A percentile compares a stretch with the other conserved stretches of the same genome.
These are phyloP conservation scores for Nomada goodeniana DNA, from an alignment of 2,888 invertebrate species.

Conservation along the genomic window DNA sequence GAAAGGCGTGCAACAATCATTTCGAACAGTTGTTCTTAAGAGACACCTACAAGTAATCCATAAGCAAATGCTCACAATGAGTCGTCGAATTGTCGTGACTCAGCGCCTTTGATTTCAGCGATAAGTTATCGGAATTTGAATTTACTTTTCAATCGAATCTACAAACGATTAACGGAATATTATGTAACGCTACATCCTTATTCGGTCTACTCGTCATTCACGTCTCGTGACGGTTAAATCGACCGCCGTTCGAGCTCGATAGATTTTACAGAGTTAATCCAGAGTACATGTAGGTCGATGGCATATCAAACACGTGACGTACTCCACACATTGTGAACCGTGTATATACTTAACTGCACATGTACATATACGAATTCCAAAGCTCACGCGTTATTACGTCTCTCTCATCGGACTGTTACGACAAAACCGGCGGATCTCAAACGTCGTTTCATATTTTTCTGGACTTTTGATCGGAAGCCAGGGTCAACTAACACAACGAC, in stretches of 20 bases:
- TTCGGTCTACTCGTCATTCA: slow-evolving; percentile 4
- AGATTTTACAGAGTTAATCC: slow-evolving; percentile 44
- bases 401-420: slow-evolving; percentile 2
- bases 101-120: slow-evolving; percentile 50
- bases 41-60: neutral
- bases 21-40: neutral
- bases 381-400: slow-evolving; percentile 13
- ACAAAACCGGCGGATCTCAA: slow-evolving; percentile 18
- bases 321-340: slow-evolving; percentile 27
- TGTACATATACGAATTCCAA: slow-evolving; percentile 25
- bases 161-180: neutral
- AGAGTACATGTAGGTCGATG: slow-evolving; percentile 61
- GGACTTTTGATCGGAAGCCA: slow-evolving; percentile 68
- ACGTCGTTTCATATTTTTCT: slow-evolving; percentile 50
- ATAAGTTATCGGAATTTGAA: slow-evolving; percentile 45
- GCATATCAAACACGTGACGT: slow-evolving; percentile 60
- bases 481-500: slow-evolving; percentile 60
- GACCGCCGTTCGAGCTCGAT: slow-evolving; percentile 20
- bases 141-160: slow-evolving; percentile 11
- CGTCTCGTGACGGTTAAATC: slow-evolving; percentile 21
- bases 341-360: slow-evolving; percentile 6
- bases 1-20: neutral
- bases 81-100: slow-evolving; percentile 63
- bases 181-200: slow-evolving; percentile 38
- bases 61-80: slow-evolving; percentile 11